Conservation (phyloP, 2,888 invertebrate species). For the Callimorpha dominula region DNA sequence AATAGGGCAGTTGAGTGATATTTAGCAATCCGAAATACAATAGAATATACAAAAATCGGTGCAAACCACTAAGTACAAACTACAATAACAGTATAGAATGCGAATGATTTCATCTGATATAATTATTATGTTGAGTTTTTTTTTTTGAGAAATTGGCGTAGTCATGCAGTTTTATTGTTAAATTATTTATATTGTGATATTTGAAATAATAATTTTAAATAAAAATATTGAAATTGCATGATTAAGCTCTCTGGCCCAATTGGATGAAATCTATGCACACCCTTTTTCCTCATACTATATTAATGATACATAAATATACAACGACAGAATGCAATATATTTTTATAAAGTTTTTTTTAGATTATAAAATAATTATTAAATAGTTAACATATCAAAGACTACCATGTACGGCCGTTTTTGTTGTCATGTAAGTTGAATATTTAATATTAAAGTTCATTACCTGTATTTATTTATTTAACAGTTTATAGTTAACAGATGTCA, state of each 20-base stretch:
- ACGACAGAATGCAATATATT: conserved; percentile 82
- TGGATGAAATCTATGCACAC: conserved; percentile 49
- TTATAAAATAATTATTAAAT: conserved; percentile 58
- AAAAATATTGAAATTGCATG: conserved; percentile 27
- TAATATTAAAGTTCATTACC: conserved; percentile 63
- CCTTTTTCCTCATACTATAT: conserved; percentile 61
- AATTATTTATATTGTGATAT: conserved; percentile 31
- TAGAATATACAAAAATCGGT: conserved; percentile 57
- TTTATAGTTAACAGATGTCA: conserved; percentile 68
- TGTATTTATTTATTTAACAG: conserved; percentile 64
- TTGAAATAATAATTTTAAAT: conserved; percentile 40
- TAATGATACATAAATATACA: conserved; percentile 75
- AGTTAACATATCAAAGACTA: conserved; percentile 76
- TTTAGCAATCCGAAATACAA: conserved; percentile 59
- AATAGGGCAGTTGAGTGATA: conserved; percentile 68
- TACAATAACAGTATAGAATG: conserved; percentile 37
- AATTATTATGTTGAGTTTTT: background rate
- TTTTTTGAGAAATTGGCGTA: conserved; percentile 19
- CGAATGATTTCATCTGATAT: conserved; percentile 35
- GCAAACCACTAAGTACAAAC: conserved; percentile 73
- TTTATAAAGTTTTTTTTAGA: conserved; percentile 75
- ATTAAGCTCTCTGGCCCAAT: conserved; percentile 34
- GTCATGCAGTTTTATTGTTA: conserved; percentile 29
- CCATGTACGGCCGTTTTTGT: conserved; percentile 61
- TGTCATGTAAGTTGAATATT: conserved; percentile 65